These are phyloP conservation scores for Cyrtonyx montezumae DNA, from an alignment of 2,113 vertebrate genomes.

Conservation along the genomic window DNA sequence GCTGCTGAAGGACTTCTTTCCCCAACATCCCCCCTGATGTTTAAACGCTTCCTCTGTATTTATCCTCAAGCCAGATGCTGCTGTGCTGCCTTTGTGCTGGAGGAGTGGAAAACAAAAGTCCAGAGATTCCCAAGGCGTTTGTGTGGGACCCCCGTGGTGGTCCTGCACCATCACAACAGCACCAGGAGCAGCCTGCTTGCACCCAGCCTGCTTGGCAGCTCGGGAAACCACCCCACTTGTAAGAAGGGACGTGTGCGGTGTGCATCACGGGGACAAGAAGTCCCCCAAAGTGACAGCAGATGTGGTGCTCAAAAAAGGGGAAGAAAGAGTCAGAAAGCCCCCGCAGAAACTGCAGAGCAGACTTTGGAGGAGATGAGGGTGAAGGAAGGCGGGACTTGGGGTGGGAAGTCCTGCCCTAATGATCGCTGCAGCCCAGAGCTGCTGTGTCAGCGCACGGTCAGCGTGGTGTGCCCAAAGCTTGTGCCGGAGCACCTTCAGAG, in stretches of 20 bases:
- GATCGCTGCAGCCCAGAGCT: background rate
- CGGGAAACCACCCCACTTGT: rapidly evolving
- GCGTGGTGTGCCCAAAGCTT: background rate
- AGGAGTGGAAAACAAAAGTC: rapidly evolving
- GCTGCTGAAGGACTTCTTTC: background rate
- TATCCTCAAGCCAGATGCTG: rapidly evolving
- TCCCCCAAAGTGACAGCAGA: rapidly evolving
- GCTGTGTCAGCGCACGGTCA: conserved; percentile 41
- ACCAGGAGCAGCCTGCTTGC: background rate
- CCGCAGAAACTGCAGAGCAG: rapidly evolving
- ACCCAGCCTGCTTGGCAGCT: background rate
- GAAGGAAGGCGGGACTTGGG: conserved; percentile 45
- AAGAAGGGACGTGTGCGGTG: rapidly evolving
- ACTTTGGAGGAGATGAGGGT: background rate
- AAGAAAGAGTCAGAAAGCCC: background rate
- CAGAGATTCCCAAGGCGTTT: background rate
- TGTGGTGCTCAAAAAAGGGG: background rate
- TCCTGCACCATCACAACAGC: background rate
- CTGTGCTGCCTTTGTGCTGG: rapidly evolving
- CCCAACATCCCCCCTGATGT: background rate
- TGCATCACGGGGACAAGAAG: background rate
- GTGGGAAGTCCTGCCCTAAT: conserved; percentile 20
- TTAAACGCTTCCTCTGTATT: background rate
- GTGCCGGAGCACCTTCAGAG: background rate
- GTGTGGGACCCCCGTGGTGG: rapidly evolving